Evolutionary conservation across 92 coral and sea anemone species (phyloP).

Genomic region (Plumapathes pennacea): DNA sequence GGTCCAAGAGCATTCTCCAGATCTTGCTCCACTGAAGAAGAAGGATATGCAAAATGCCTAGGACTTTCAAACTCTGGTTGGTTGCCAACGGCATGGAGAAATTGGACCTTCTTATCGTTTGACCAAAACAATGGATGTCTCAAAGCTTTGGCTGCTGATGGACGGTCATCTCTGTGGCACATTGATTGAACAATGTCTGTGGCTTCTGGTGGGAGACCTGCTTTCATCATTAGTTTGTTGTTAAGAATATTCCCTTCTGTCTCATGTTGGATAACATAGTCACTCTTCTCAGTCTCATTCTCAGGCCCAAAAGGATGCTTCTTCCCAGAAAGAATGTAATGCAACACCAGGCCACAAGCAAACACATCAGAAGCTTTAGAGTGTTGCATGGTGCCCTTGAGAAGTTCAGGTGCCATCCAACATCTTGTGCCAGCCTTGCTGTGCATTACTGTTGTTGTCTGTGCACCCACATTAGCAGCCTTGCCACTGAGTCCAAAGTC

Average conservation of each 20-base stretch:
- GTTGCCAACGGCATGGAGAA: constrained; percentile 55
- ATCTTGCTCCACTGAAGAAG: constrained; percentile 7
- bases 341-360: constrained; percentile 27
- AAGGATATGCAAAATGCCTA: constrained; percentile 2
- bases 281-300: constrained; percentile 3
- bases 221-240: constrained; percentile 2
- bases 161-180: constrained; percentile 32
- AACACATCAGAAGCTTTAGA: constrained; percentile 23
- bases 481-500: constrained; percentile 32
- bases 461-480: not conserved
- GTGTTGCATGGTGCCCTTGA: not conserved
- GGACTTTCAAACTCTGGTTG: constrained; percentile 54
- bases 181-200: too few species aligned
- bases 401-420: constrained; percentile 39
- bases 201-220: too few species aligned
- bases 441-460: constrained; percentile 7
- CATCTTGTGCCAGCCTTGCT: constrained; percentile 26
- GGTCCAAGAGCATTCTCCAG: constrained; percentile 16
- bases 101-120: constrained; percentile 26
- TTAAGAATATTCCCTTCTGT: constrained; percentile 17
- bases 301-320: too few species aligned
- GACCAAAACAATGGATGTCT: constrained; percentile 62
- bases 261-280: constrained; percentile 1
- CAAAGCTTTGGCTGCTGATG: constrained; percentile 26
- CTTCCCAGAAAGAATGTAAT: constrained; percentile 18